Evolutionary conservation across 2,113 vertebrate genomes (phyloP), one percentile per base, ranked within the genome.

Genomic region (Carassius auratus): DNA sequence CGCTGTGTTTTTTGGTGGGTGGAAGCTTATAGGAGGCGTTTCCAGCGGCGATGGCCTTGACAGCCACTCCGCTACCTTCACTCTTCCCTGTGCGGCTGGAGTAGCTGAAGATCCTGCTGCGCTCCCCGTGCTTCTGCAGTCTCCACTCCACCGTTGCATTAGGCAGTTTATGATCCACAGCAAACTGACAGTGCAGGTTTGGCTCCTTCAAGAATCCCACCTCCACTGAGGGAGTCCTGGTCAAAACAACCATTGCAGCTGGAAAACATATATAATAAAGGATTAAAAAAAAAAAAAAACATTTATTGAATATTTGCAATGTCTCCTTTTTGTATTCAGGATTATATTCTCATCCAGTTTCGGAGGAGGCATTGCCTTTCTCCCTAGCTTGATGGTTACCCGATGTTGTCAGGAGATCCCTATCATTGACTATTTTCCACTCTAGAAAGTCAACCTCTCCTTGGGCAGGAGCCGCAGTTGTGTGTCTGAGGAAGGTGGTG

Each of bases 171-270:
- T 93, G 95, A 78, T 94, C 93, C 0, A 94, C 10, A 2, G 85
- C 76, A 77, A 95, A 95, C 89, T 93, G 91, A 62, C 95, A 96
- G 87, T 93, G 89, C 74, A 95, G 91, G 4, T 89, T 89, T 17
- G 87, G 90, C 2, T 92, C 85, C 15, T 81, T 86, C 23, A 86
- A 17, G 9, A 95, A 90, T 8, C 83, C 83, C 9, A 88, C 85
- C 23, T 86, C 91, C 84, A 95, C 68, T 0, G 17, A 19, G 1
- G 95, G 90, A 9, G 94, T 76, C 5, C 78, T 75, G 1, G 94
- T 93, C 86, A 91, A 89, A 0, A 94, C 82, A 9, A 90, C 82
- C 91, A 96, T 88, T 23, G 85, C 90, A 30, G 88, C 96, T 96
- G 74, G 13, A 50, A 52, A 61, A 74, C 84, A 78, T 9, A 85